Evolutionary conservation across 2,113 vertebrate genomes (phyloP).

Genomic region (Larimichthys crocea): DNA sequence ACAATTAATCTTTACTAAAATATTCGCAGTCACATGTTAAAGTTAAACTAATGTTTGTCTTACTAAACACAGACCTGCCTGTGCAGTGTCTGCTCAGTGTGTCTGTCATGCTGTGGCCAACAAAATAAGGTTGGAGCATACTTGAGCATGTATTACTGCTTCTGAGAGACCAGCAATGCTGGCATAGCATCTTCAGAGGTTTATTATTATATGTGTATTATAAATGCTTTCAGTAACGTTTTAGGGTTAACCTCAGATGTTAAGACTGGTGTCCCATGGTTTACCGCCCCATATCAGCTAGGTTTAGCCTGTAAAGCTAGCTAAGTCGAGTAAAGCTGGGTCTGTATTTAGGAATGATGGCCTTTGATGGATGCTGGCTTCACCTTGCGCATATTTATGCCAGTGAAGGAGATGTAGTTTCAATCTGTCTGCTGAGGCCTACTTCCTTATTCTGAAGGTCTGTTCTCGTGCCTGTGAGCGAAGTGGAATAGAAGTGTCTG

Average conservation of each 20-base stretch:
- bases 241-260: not conserved
- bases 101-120: not conserved
- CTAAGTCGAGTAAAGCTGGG: not conserved
- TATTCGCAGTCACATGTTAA: no score
- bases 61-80: no score
- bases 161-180: not conserved
- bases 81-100: no score
- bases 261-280: not conserved
- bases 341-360: not conserved
- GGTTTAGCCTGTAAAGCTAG: not conserved
- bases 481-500: constrained; percentile 33
- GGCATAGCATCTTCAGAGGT: not conserved
- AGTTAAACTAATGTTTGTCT: no score
- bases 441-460: constrained; percentile 37
- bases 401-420: not conserved
- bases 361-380: not conserved
- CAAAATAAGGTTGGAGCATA: not conserved
- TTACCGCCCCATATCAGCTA: not conserved
- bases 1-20: no score
- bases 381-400: not conserved
- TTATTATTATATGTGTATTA: not conserved
- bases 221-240: not conserved
- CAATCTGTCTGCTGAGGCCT: constrained; percentile 5
- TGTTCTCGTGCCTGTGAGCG: constrained; percentile 23
- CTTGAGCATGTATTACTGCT: not conserved